Base-by-base conservation (phyloP, 2,888 invertebrate genomes). In the Lithophane socia region DNA sequence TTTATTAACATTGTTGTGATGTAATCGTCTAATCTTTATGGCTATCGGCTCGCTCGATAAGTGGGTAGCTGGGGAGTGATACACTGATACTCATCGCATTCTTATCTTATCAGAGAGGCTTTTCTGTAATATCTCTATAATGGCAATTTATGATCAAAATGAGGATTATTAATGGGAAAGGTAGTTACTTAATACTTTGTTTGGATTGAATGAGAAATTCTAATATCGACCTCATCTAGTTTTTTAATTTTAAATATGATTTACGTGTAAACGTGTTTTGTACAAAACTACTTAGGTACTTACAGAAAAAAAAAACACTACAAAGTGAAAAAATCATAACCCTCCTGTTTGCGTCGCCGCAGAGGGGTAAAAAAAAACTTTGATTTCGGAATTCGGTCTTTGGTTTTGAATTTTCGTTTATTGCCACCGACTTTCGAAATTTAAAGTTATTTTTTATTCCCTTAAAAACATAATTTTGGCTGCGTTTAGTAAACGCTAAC, bases 21-120 rank as follows among this genome's bases (percentile, higher is more conserved):
- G 66, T 21, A 52, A 58, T 60, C 44, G n/a, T 64, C 13, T 56
- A 42, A 80, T 65, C 47, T n/a, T 16, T 2, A 21, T 21, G 3
- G 52, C 16, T 69, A 47, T 61, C 61, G 72, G 12, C 8, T 77
- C 16, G 63, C 44, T 8, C 18, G n/a, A 80, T 66, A 75, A 42
- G 29, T 1, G 64, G 1, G 16, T 37, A 9, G 24, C 69, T 69
- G 29, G 29, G 13, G 5, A 61, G n/a, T 13, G 24, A 24, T 58
- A 13, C 21, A n/a, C 56, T 16, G 49, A 42, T 24, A 18, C 1
- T 18, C 4, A 52, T 10, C 65, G 44, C 18, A 0, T 21, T 21
- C 37, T 13, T 66, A 66, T 21, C 37, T 13, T 66, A 66, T 77
- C 77, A n/a, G 42, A 52, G 12, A 76, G 44, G 60, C 21, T 66